phyloP scores from a whole-genome alignment of 2,797 vertebrate genomes.

The Tympanoctomys barrerae region DNA sequence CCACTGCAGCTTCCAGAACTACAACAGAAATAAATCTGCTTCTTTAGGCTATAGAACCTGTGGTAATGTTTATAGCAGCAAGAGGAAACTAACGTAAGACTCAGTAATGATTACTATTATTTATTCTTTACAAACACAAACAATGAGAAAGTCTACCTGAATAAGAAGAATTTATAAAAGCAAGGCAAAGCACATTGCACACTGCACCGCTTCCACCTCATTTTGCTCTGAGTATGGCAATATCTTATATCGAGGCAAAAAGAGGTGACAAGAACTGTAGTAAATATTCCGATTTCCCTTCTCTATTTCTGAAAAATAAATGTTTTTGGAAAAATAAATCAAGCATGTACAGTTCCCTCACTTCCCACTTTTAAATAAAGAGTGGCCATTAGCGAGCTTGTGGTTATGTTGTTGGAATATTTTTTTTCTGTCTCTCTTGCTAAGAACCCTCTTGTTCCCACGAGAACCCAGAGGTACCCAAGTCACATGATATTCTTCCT shows the following conservation, averaged over 20 bases:
- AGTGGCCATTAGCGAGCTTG: constrained; percentile 68
- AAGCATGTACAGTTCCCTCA: constrained; percentile 21
- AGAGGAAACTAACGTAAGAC: background rate
- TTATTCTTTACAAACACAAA: background rate
- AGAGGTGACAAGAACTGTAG: background rate
- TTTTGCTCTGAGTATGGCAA: background rate
- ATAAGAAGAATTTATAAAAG: background rate
- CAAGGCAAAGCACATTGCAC: background rate
- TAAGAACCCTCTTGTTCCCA: constrained; percentile 74
- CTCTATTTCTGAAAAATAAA: constrained; percentile 50
- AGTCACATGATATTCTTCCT: constrained; percentile 74
- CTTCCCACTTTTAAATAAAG: constrained; percentile 50
- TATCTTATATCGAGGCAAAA: background rate
- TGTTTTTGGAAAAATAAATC: constrained; percentile 52
- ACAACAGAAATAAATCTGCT: background rate
- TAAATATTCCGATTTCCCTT: background rate
- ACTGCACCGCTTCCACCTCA: background rate
- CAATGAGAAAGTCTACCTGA: background rate
- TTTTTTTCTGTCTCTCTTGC: constrained; percentile 9
- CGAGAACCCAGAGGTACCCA: constrained; percentile 75
- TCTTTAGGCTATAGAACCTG: background rate
- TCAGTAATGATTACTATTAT: background rate
- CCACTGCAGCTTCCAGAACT: background rate
- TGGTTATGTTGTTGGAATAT: constrained; percentile 65
- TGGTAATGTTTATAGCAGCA: background rate